These are phyloP conservation scores for Seriola quinqueradiata DNA, from an alignment of 2,113 vertebrate genomes.

Conservation along the genomic window DNA sequence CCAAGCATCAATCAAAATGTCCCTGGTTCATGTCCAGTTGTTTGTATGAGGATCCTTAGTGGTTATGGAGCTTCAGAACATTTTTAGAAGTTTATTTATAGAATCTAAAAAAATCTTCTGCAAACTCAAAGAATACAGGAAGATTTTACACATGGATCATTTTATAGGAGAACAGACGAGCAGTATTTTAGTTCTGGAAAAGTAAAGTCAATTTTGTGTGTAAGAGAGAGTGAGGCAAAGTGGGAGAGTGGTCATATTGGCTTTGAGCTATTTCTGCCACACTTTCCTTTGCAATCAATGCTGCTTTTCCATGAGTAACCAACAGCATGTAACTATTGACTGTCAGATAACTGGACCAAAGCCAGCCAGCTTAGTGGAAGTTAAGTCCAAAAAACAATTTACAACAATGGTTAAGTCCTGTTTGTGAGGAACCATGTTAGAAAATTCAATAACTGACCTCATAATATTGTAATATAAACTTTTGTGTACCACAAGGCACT, in stretches of 20 bases:
- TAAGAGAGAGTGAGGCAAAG: not conserved
- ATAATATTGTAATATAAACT: too few relatives aligned
- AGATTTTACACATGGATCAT: not conserved
- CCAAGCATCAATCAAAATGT: not conserved
- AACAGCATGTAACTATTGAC: conserved; percentile 12
- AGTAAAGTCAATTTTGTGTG: not conserved
- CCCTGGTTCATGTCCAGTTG: too few relatives aligned
- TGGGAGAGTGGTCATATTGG: conserved; percentile 17
- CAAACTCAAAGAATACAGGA: not conserved
- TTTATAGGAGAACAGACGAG: not conserved
- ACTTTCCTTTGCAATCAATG: conserved; percentile 32
- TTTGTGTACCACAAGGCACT: too few relatives aligned
- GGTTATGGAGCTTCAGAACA: not conserved
- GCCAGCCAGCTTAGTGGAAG: not conserved
- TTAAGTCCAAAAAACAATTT: conserved; percentile 1
- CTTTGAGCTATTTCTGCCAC: conserved; percentile 24
- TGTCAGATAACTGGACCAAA: not conserved
- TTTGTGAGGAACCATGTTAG: not conserved
- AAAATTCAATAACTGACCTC: not conserved
- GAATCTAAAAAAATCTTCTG: not conserved
- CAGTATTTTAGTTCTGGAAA: not conserved
- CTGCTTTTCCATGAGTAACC: conserved; percentile 51
- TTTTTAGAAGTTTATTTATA: not conserved
- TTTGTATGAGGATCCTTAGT: not conserved
- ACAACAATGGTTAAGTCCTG: not conserved